These are phyloP conservation scores for Araneus ventricosus DNA, from an alignment of 1,140 invertebrate genomes.

Conservation along the genomic window DNA sequence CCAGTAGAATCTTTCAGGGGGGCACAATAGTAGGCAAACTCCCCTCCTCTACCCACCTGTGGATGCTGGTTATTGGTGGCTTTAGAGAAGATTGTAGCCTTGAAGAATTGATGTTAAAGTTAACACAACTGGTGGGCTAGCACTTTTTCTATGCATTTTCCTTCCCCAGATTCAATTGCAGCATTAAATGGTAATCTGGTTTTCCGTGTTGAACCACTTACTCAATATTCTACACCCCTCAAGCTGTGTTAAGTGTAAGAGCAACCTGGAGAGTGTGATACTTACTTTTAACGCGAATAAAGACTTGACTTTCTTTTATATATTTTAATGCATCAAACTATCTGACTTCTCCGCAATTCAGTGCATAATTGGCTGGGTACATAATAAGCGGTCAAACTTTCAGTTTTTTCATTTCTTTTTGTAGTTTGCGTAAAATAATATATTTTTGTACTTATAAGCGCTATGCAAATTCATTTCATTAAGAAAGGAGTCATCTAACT, in stretches of 20 bases:
- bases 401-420: too few species aligned
- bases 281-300: too few species aligned
- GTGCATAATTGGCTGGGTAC: too few species aligned
- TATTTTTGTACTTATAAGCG: too few species aligned
- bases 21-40: slow-evolving; percentile 19
- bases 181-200: slow-evolving; percentile 71
- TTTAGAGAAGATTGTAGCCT: not conserved
- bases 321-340: too few species aligned
- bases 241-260: not conserved
- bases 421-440: too few species aligned
- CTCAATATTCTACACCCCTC: not conserved
- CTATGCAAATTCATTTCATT: too few species aligned
- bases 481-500: too few species aligned
- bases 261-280: too few species aligned
- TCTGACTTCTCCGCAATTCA: too few species aligned
- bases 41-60: not conserved
- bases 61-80: slow-evolving; percentile 22
- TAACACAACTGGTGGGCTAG: not conserved
- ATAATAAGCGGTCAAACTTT: too few species aligned
- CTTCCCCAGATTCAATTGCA: not conserved
- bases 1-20: not conserved
- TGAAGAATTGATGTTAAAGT: slow-evolving; percentile 38
- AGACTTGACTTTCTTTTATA: too few species aligned
- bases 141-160: not conserved
- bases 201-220: slow-evolving; percentile 70